These are phyloP conservation scores for Sebastes umbrosus DNA, from an alignment of 2,797 vertebrate species.

Conservation along the genomic window DNA sequence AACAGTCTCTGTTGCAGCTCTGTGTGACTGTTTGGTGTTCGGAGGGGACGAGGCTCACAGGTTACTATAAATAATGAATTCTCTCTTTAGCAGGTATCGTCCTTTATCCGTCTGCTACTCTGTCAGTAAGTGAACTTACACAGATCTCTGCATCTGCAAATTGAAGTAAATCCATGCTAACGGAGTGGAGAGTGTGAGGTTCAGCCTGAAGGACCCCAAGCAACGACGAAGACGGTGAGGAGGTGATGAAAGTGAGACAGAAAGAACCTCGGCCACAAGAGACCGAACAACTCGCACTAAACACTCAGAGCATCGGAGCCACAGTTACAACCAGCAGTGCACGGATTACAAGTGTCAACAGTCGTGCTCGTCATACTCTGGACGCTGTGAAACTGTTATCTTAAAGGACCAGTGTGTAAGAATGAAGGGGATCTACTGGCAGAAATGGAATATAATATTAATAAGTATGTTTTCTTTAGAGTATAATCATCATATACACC, in stretches of 20 bases:
- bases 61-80: slow-evolving; percentile 4
- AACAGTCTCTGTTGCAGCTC: neutral
- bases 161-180: slow-evolving; percentile 18
- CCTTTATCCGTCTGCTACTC: neutral
- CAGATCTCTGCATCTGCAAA: slow-evolving; percentile 13
- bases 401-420: too few relatives aligned
- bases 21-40: neutral
- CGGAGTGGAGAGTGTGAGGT: neutral
- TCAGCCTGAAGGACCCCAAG: neutral
- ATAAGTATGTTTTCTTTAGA: too few relatives aligned
- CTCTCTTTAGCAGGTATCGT: slow-evolving; percentile 1
- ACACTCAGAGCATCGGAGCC: neutral
- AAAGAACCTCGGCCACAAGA: neutral
- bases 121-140: slow-evolving; percentile 10
- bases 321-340: neutral
- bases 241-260: neutral
- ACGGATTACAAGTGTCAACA: neutral
- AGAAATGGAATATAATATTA: too few relatives aligned
- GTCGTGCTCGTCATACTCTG: too few relatives aligned
- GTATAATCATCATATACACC: too few relatives aligned
- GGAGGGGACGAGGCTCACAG: neutral
- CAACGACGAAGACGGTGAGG: neutral
- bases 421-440: too few relatives aligned
- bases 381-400: neutral
- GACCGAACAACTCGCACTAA: neutral